Evolutionary conservation across 1,140 invertebrate species (phyloP).

Genomic region (Aphaenogaster ashmeadi): DNA sequence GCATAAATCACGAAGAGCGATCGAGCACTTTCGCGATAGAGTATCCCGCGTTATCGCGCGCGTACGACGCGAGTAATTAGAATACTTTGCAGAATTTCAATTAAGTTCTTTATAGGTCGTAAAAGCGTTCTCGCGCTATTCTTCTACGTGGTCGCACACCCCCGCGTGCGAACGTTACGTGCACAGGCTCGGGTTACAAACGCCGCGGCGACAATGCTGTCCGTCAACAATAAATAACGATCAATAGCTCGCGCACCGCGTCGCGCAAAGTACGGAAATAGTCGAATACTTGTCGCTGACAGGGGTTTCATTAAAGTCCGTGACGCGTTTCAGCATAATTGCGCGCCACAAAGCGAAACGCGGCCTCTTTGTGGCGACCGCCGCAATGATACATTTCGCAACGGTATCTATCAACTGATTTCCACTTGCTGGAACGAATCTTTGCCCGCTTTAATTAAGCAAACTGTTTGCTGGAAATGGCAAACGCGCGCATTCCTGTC

Average conservation of each 20-base stretch:
- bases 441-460: constrained; percentile 69
- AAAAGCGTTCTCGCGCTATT: constrained; percentile 12
- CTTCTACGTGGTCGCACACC: background rate
- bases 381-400: constrained; percentile 59
- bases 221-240: constrained; percentile 64
- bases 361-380: constrained; percentile 46
- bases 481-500: constrained; percentile 69
- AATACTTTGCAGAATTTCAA: constrained; percentile 50
- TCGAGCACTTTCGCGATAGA: background rate
- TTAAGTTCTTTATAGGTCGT: constrained; percentile 39
- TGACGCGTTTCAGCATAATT: constrained; percentile 65
- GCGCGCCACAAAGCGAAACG: constrained; percentile 59
- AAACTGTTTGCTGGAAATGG: constrained; percentile 66
- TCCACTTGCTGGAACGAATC: constrained; percentile 64
- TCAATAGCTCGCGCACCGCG: constrained; percentile 40
- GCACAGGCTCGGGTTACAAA: background rate
- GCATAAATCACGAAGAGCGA: background rate
- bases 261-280: constrained; percentile 62
- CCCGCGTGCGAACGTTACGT: background rate
- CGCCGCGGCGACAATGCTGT: constrained; percentile 50
- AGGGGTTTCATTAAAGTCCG: constrained; percentile 63
- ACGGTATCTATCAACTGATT: constrained; percentile 64
- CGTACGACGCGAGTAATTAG: constrained; percentile 13
- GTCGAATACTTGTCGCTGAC: constrained; percentile 62
- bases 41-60: background rate